Base-by-base conservation (phyloP, 2,113 vertebrate genomes). In the Raphicerus campestris region DNA sequence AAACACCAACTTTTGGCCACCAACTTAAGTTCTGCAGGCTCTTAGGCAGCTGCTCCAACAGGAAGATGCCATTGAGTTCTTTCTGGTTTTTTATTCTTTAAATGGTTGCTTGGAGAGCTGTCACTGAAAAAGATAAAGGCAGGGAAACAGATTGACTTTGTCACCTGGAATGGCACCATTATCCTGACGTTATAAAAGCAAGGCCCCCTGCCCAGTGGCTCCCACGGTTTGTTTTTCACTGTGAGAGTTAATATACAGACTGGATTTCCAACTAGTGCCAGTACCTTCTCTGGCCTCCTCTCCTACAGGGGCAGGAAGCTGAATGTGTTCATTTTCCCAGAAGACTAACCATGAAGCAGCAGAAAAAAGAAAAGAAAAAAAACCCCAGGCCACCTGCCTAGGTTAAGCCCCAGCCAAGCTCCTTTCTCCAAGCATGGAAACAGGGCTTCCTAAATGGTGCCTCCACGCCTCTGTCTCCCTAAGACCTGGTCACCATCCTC, bases 81-180 rank as follows among this genome's bases (percentile, higher is more conserved):
- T 89, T 60, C 93, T 94, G 22, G 22, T 51, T 73, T 39, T 39
- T 9, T 30, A 70, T 87, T 91, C 4, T 24, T 51, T 39, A 78
- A 47, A 39, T 7, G 39, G 77, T 95, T 47, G 2, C n/a, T 92
- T 80, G 61, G 80, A 92, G 45, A 1, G 0, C 58, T 53, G 42
- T 78, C 80, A 89, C 58, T 42, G 39, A 94, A 94, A 93, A 49
- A 88, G 61, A 56, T 26, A 45, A 47, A 73, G 81, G 55, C 45
- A 87, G 61, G 78, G 53, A 92, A 96, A 61, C 3, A 89, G 32
- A 78, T 78, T 87, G 86, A 42, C 75, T 92, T 73, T 89, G 56
- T 89, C 60, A 55, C 66, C 88, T 78, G 83, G 88, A 93, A 70
- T 32, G 30, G n/a, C 80, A 95, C 55, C 24, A 6, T 93, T 77